Conservation (phyloP, 2,797 vertebrate genomes). For the Thripadectes ignobilis region DNA sequence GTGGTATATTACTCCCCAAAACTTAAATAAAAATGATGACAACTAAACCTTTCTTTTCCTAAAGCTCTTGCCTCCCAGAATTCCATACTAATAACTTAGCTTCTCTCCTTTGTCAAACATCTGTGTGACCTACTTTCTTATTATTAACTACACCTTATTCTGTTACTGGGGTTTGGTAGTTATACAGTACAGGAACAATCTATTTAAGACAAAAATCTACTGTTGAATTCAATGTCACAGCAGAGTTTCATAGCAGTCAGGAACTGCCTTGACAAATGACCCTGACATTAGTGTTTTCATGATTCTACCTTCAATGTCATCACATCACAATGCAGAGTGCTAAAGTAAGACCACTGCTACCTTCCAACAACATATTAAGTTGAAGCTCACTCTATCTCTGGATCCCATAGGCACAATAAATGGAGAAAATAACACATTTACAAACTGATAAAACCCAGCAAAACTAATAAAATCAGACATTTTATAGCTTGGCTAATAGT, state of each 20-base stretch:
- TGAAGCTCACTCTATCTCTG: constrained; percentile 76
- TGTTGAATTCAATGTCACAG: constrained; percentile 74
- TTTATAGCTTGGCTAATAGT: constrained; percentile 81
- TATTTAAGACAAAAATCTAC: constrained; percentile 71
- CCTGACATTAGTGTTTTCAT: constrained; percentile 77
- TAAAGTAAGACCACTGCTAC: constrained; percentile 72
- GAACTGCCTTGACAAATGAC: constrained; percentile 78
- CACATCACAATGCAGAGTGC: constrained; percentile 62
- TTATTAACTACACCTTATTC: constrained; percentile 53
- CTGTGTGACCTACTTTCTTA: constrained; percentile 42
- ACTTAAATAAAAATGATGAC: neutral
- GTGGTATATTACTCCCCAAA: neutral
- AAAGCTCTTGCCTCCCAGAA: neutral
- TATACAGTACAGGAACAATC: constrained; percentile 30
- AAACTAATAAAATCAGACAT: constrained; percentile 83
- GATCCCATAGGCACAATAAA: constrained; percentile 82
- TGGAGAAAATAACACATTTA: constrained; percentile 83
- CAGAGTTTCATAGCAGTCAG: constrained; percentile 71
- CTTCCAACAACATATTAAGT: constrained; percentile 78
- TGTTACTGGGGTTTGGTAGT: constrained; percentile 15
- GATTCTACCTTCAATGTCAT: constrained; percentile 79
- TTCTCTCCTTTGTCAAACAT: constrained; percentile 6
- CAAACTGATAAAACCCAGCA: constrained; percentile 80
- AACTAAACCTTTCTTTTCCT: neutral
- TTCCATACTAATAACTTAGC: neutral